Conservation (phyloP, 1,140 invertebrate genomes). For the Drosophila paulistorum region DNA sequence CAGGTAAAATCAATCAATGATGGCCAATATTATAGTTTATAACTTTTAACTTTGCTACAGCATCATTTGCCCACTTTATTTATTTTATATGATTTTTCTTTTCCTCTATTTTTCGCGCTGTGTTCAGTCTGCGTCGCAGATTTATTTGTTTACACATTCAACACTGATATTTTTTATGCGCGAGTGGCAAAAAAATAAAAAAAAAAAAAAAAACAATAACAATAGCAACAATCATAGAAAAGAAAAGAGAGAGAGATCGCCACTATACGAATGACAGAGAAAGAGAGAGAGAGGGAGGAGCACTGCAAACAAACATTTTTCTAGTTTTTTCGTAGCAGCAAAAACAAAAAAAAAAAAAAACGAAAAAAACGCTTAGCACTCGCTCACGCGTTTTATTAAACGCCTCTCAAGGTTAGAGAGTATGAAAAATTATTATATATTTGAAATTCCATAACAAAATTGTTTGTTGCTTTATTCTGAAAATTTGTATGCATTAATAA, state of each 20-base stretch:
- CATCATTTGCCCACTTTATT: constrained; percentile 1
- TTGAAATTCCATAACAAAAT: constrained; percentile 11
- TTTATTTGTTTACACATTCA: constrained; percentile 13
- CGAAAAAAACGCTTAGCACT: constrained; percentile 2
- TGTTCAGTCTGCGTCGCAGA: constrained; percentile 24
- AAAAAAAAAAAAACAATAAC: constrained; percentile 4
- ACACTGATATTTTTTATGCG: constrained; percentile 10
- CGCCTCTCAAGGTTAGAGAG: constrained; percentile 9
- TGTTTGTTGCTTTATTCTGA: background rate
- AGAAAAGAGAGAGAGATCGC: background rate
- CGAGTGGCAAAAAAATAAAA: constrained; percentile 2
- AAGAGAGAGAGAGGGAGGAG: background rate
- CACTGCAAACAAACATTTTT: constrained; percentile 9
- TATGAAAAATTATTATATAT: constrained; percentile 8
- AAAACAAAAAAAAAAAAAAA: background rate
- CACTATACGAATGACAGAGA: background rate
- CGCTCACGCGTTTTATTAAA: constrained; percentile 12
- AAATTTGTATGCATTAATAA: background rate
- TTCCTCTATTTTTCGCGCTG: constrained; percentile 2
- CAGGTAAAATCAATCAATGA: background rate
- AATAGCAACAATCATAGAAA: constrained; percentile 8
- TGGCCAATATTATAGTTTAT: background rate
- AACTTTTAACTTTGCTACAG: background rate
- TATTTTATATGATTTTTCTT: background rate
- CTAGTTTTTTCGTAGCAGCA: constrained; percentile 1